Evolutionary conservation across 2,888 invertebrate genomes (phyloP), one percentile per base, ranked within the genome.

Genomic region (Noctua fimbriata): DNA sequence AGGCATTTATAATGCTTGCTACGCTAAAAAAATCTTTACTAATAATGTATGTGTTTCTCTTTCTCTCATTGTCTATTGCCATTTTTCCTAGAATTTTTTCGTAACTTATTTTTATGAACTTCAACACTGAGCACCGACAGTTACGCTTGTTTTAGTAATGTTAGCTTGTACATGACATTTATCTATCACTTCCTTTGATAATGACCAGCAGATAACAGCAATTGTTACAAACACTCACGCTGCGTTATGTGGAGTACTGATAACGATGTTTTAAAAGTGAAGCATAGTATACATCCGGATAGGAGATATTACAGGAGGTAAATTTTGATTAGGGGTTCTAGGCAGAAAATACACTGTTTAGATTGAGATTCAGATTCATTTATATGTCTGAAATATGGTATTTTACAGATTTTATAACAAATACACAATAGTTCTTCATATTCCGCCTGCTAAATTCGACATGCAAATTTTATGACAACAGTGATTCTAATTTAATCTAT

Each of bases 141-240:
- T 60, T 28, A 60, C 24, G 60, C 58, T 12, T 36, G 44, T 73
- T 73, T 78, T 44, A 36, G 58, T 73, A 67, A 49, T 79, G 76
- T 73, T 71, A 65, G 74, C 67, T 72, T 76, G 86, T 78, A 81
- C 79, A 69, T 73, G 65, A 76, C 67, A 73, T 81, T 82, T 88
- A 86, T 86, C 85, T 85, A 87, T 85, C 66, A 78, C 85, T 88
- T 89, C 89, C 89, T 82, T 80, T 70, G 90, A 88, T 89, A 89
- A 82, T 86, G 78, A 77, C 81, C 79, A 79, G 66, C 63, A 74
- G 90, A 88, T 89, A 89, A 85, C 75, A 79, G 76, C 78, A 79
- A 80, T 82, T 83, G 76, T 88, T 84, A 81, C 65, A 85, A 76
- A 78, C 69, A 82, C 79, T 78, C 76, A 70, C 63, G 71, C 63